Evolutionary conservation across 2,888 invertebrate genomes (phyloP), one percentile per base, ranked within the genome.

Genomic region (Lasioglossum vierecki): DNA sequence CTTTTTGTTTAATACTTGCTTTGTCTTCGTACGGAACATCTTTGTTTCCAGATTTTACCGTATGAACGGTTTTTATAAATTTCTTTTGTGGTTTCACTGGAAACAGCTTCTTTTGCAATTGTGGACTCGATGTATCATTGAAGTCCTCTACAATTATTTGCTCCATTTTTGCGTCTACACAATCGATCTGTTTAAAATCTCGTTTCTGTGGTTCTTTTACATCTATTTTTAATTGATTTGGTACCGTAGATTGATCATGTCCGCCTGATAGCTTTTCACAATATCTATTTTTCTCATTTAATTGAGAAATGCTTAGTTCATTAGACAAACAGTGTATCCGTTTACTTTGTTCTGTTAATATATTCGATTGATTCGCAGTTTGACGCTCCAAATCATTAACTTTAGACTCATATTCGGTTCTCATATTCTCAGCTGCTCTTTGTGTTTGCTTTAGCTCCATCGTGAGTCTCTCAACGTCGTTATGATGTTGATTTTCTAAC

Each of bases 391-490:
- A 86, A 63, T 93, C 90, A 0, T 82, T 88, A 1, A 95, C 92
- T 84, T 94, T 94, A 30, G 89, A 88, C 75, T 93, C 92, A 41
- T 95, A 95, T 75, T 94, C 93, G 1, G 81, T 70, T 79, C 92
- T 93, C 82, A 93, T 92, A 39, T 79, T 88, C 53, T 91, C 84
- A 0, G 93, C 89, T 9, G 92, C 81, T 80, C 93, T 91, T 81
- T 93, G 93, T 1, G 92, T 94, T 9, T 89, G 41, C 87, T 93
- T 93, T 15, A 95, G 85, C 82, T 95, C 93, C 6, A 78, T 79
- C 11, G 90, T 92, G 8, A 95, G 85, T 80, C 91, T 93, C 39
- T 94, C 93, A 4, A 94, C 93, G 76, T 95, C 95, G 11, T 82
- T 85, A 11, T 85, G 91, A 86, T 95, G 93, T 30, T 94, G 93